Conservation (phyloP, 2,797 vertebrate genomes). For the Sebastes alutus region DNA sequence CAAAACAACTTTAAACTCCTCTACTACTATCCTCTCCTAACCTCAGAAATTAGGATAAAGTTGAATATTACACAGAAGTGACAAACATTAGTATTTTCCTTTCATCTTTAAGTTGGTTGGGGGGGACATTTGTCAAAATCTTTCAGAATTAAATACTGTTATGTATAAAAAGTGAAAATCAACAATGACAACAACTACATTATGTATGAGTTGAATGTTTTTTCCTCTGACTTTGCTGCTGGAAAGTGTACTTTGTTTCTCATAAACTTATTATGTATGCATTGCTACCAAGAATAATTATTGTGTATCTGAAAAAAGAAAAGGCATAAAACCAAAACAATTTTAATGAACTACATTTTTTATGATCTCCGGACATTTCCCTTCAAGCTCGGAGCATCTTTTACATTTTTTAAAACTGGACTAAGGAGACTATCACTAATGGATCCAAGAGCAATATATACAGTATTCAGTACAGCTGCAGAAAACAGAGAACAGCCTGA, state of each 20-base stretch:
- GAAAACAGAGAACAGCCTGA: conserved; percentile 50
- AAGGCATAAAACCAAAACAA: not conserved
- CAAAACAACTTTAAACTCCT: not conserved
- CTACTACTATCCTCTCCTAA: not conserved
- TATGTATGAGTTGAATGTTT: not conserved
- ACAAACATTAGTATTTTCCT: conserved; percentile 5
- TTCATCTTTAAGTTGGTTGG: conserved; percentile 32
- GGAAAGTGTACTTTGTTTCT: not conserved
- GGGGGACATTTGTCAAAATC: not conserved
- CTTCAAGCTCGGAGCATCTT: conserved; percentile 5
- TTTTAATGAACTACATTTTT: conserved; percentile 21
- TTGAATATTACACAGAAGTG: not conserved
- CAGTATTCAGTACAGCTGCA: conserved; percentile 33
- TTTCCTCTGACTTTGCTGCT: not conserved
- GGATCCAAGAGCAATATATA: conserved; percentile 38
- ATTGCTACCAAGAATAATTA: not conserved
- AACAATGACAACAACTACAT: not conserved
- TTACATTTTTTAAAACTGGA: conserved; percentile 23
- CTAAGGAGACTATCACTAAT: conserved; percentile 41
- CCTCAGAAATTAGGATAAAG: not conserved
- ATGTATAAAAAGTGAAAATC: not conserved
- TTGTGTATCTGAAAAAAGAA: not conserved
- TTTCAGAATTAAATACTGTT: not conserved
- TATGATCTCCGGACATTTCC: conserved; percentile 13
- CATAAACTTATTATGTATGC: not conserved